Evolutionary conservation across 1,140 invertebrate species (phyloP).

Genomic region (Vollenhovia emeryi): DNA sequence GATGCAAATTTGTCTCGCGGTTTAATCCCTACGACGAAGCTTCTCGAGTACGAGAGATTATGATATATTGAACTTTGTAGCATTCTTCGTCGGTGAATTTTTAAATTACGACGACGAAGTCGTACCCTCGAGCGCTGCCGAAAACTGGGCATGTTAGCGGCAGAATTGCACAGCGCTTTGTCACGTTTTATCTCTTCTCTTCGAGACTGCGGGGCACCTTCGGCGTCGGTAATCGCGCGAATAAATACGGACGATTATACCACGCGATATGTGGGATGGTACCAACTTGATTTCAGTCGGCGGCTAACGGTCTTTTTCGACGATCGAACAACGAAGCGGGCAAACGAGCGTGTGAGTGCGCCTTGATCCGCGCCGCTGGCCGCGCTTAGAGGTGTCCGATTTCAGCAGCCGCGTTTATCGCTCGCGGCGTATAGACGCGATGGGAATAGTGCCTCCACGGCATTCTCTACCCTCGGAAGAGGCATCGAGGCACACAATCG

Average conservation of each 20-base stretch:
- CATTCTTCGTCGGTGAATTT: neutral
- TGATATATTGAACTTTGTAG: neutral
- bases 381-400: conserved; percentile 54
- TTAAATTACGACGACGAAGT: neutral
- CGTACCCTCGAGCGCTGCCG: neutral
- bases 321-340: conserved; percentile 32
- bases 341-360: conserved; percentile 59
- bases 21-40: neutral
- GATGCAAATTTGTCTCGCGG: neutral
- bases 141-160: neutral
- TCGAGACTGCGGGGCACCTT: neutral
- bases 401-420: conserved; percentile 57
- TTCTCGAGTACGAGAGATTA: neutral
- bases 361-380: conserved; percentile 55
- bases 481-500: conserved; percentile 24
- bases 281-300: conserved; percentile 48
- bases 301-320: conserved; percentile 63
- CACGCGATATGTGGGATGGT: conserved; percentile 33
- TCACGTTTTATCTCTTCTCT: conserved; percentile 22
- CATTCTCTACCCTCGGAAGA: conserved; percentile 13
- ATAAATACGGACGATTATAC: conserved; percentile 46
- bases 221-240: conserved; percentile 19
- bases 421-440: conserved; percentile 37
- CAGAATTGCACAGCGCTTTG: neutral
- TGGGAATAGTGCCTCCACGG: conserved; percentile 48